Evolutionary conservation across 2,113 vertebrate species (phyloP).

Genomic region (Oplegnathus fasciatus): DNA sequence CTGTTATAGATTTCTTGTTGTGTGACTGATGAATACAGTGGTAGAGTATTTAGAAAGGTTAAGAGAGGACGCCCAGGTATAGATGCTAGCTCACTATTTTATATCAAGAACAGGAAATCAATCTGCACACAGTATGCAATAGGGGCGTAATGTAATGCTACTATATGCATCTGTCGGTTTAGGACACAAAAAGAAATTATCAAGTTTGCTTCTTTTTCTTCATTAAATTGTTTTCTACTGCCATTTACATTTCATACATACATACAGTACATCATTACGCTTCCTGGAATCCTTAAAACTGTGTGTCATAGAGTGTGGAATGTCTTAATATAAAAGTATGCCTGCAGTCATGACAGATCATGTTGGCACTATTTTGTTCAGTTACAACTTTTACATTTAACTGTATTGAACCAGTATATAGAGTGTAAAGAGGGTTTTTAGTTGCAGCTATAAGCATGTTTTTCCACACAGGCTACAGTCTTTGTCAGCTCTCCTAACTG

Average conservation of each 20-base stretch:
- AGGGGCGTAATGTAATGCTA: not conserved
- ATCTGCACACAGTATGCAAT: not conserved
- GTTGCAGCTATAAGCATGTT: not conserved
- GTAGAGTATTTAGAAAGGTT: too few species aligned
- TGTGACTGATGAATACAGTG: not conserved
- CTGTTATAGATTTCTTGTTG: not conserved
- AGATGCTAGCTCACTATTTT: not conserved
- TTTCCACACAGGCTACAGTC: not conserved
- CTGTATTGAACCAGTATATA: not conserved
- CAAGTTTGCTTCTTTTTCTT: not conserved
- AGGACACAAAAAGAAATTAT: not conserved
- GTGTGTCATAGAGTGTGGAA: not conserved
- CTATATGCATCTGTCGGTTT: not conserved
- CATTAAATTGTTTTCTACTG: not conserved
- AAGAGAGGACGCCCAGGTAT: not conserved
- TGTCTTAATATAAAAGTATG: not conserved
- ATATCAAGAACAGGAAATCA: not conserved
- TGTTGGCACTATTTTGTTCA: not conserved
- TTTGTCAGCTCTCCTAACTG: not conserved
- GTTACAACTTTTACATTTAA: not conserved
- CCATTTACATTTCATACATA: too few species aligned
- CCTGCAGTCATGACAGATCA: not conserved
- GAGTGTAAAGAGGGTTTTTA: not conserved
- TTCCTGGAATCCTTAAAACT: too few species aligned
- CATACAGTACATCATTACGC: too few species aligned